Evolutionary conservation across 2,888 invertebrate genomes (phyloP).

Genomic region (Pyrrhosoma nymphula): DNA sequence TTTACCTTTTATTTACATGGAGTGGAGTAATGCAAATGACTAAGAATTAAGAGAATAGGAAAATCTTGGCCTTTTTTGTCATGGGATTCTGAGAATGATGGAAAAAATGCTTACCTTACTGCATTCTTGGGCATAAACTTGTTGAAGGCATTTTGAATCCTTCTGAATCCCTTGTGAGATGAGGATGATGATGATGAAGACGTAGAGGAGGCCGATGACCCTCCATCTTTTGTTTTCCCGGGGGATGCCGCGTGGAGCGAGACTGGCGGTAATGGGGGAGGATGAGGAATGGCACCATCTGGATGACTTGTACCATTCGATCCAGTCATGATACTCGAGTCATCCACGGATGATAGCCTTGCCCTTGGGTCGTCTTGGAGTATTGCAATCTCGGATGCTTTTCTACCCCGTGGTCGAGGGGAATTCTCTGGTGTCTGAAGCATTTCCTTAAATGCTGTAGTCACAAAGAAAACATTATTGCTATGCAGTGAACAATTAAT

Average conservation of each 20-base stretch:
- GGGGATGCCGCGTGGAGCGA: constrained; percentile 68
- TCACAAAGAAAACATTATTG: not conserved
- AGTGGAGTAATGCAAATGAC: no score
- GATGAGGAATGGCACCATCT: constrained; percentile 68
- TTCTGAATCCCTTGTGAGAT: constrained; percentile 85
- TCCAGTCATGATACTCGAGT: constrained; percentile 76
- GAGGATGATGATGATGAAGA: constrained; percentile 10
- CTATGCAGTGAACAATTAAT: not conserved
- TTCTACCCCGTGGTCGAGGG: constrained; percentile 85
- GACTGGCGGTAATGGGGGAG: constrained; percentile 71
- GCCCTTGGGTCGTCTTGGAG: constrained; percentile 84
- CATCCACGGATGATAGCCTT: constrained; percentile 89
- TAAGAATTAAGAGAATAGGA: no score
- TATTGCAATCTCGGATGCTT: constrained; percentile 81
- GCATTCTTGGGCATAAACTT: constrained; percentile 93
- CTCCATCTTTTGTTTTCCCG: constrained; percentile 33
- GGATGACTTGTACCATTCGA: constrained; percentile 1
- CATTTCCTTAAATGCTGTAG: constrained; percentile 84
- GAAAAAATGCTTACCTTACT: constrained; percentile 78
- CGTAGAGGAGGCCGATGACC: not conserved
- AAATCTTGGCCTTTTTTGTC: no score
- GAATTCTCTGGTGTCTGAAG: constrained; percentile 89
- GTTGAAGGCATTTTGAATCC: constrained; percentile 90
- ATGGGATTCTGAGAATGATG: no score
- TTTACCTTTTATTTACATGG: no score